A percentile compares a stretch with the other conserved stretches of the same genome.
These are phyloP conservation scores for Cottus gobio DNA, from an alignment of 2,113 vertebrate species.

Conservation along the genomic window DNA sequence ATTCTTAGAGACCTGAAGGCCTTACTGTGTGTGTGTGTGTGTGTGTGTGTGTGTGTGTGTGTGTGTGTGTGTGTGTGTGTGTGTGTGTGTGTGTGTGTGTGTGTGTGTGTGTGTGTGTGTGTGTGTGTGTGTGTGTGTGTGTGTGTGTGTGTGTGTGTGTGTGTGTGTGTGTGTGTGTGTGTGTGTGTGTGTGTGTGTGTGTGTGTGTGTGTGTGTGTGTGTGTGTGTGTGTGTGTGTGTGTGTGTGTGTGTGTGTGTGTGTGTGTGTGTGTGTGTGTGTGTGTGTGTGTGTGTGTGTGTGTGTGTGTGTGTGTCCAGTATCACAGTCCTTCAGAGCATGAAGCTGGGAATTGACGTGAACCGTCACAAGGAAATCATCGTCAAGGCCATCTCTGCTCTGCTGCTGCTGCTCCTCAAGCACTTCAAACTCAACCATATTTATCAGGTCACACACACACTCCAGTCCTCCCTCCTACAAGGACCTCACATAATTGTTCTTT, in stretches of 20 bases:
- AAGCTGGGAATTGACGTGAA: slow-evolving; percentile 97
- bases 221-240: slow-evolving; percentile 26
- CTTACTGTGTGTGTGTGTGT: slow-evolving; percentile 14
- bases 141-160: slow-evolving; percentile 25
- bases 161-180: slow-evolving; percentile 32
- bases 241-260: slow-evolving; percentile 19
- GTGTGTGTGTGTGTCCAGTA: slow-evolving; percentile 77
- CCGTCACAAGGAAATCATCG: slow-evolving; percentile 97
- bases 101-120: slow-evolving; percentile 33
- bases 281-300: slow-evolving; percentile 21
- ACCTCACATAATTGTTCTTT: not conserved
- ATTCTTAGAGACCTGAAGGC: not conserved
- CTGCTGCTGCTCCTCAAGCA: slow-evolving; percentile 96
- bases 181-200: slow-evolving; percentile 13
- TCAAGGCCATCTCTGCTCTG: slow-evolving; percentile 93
- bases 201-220: slow-evolving; percentile 31
- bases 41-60: slow-evolving; percentile 33
- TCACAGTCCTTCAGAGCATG: slow-evolving; percentile 98
- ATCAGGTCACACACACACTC: slow-evolving; percentile 86
- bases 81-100: slow-evolving; percentile 19
- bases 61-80: slow-evolving; percentile 26
- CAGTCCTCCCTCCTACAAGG: not conserved
- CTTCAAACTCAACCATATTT: slow-evolving; percentile 96
- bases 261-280: slow-evolving; percentile 33
- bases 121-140: slow-evolving; percentile 21